These are phyloP conservation scores for Ptilorrhoa leucosticta DNA, from an alignment of 2,113 vertebrate genomes.

Conservation along the genomic window DNA sequence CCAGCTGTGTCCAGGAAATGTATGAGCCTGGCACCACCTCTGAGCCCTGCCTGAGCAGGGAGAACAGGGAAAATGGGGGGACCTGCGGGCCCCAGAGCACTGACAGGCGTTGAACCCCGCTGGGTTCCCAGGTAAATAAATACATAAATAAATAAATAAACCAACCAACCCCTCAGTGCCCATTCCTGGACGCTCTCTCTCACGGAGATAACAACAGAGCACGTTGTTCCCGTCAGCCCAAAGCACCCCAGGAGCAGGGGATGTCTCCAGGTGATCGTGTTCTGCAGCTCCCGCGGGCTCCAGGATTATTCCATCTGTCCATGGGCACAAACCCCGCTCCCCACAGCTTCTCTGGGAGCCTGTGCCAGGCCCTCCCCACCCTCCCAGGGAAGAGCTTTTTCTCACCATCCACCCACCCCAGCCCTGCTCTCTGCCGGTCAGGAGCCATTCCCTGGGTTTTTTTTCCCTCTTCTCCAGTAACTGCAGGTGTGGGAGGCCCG, in stretches of 20 bases:
- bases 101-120: background rate
- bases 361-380: background rate
- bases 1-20: background rate
- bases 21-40: background rate
- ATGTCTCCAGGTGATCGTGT: background rate
- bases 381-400: background rate
- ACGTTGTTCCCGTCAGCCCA: background rate
- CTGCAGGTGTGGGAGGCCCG: background rate
- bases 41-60: background rate
- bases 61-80: background rate
- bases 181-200: background rate
- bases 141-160: no score
- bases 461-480: background rate
- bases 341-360: background rate
- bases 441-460: background rate
- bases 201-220: background rate
- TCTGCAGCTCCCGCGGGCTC: background rate
- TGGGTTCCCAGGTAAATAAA: background rate
- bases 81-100: background rate
- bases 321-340: rapidly evolving
- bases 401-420: rapidly evolving
- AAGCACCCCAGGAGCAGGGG: background rate
- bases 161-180: rapidly evolving
- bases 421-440: rapidly evolving
- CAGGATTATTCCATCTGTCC: rapidly evolving